Conservation (phyloP, 1,140 invertebrate species). For the Sitodiplosis mosellana region DNA sequence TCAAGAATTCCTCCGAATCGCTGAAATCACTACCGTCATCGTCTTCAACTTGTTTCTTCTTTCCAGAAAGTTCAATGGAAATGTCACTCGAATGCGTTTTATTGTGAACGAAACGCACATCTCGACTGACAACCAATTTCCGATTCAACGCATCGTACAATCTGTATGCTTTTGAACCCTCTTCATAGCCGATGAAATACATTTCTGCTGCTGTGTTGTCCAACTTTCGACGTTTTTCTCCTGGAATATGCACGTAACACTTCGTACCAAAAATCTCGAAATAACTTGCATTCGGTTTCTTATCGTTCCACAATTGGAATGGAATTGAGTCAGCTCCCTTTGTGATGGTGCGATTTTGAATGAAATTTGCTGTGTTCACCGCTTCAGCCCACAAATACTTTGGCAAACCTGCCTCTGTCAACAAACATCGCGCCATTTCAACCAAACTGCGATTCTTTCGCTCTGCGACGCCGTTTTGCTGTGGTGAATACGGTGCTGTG, state of each 20-base stretch:
- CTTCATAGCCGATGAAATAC: neutral
- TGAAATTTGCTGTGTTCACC: constrained; percentile 14
- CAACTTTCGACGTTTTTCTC: neutral
- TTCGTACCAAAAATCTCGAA: neutral
- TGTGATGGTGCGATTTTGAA: constrained; percentile 3
- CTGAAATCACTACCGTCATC: neutral
- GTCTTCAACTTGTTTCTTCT: neutral
- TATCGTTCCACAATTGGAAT: neutral
- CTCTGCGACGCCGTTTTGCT: constrained; percentile 25
- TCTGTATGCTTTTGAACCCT: constrained; percentile 14
- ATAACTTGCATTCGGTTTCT: neutral
- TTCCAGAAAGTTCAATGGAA: no score
- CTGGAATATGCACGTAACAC: neutral
- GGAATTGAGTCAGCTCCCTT: neutral
- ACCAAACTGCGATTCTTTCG: constrained; percentile 18
- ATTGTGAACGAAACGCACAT: neutral
- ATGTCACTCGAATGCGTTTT: neutral
- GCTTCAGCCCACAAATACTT: constrained; percentile 28
- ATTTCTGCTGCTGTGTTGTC: neutral
- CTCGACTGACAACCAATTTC: neutral
- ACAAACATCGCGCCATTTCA: constrained; percentile 14
- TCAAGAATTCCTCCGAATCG: neutral
- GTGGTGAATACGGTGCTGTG: constrained; percentile 18
- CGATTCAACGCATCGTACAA: neutral
- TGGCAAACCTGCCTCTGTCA: constrained; percentile 11